Base-by-base conservation (phyloP, 2,888 invertebrate genomes). In the Hetaerina titia region DNA sequence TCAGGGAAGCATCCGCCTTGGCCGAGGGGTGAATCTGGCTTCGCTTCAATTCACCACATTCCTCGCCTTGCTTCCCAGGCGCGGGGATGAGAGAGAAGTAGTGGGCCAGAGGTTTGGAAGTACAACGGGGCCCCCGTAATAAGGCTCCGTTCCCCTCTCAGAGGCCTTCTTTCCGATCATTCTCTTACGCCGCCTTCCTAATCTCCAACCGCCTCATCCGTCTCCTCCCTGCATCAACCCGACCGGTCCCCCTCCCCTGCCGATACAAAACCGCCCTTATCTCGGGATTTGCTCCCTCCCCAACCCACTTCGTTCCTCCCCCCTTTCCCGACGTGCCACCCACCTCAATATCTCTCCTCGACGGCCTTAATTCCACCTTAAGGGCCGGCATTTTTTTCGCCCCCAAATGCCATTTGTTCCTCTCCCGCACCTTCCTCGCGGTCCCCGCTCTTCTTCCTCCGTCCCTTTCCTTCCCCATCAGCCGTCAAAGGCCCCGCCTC, bases 221-320 rank as follows among this genome's bases (percentile, higher is more conserved):
- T 90, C 58, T 89, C 89, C 88, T 88, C 56, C 88, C n/a, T 63
- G 31, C 63, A 13, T 88, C 45, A 4, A 31, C 56, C 45, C 19
- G 45, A 31, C 25, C 31, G 17, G 45, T 88, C 15, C 31, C 31
- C 63, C 63, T 63, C 15, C 63, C 45, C 90, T 64, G 90, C 19
- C 90, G 90, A 90, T 90, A 90, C 90, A 90, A 90, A 90, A 90
- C 60, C 90, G 63, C 90, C 90, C 90, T 90, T 90, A 90, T 90
- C 90, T 90, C 64, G 22, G 90, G 45, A 90, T 90, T 64, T 90
- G 45, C 89, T 5, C 89, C 89, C 81, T 13, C n/a, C 89, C 57
- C n/a, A 31, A 45, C 60, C 69, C 45, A 1, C 7, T 69, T n/a
- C 60, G 60, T 17, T 60, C 81, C n/a, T n/a, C 69, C 81, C 2